phyloP scores from a whole-genome alignment of 2,888 invertebrate species.

The Lasioglossum marginatum region DNA sequence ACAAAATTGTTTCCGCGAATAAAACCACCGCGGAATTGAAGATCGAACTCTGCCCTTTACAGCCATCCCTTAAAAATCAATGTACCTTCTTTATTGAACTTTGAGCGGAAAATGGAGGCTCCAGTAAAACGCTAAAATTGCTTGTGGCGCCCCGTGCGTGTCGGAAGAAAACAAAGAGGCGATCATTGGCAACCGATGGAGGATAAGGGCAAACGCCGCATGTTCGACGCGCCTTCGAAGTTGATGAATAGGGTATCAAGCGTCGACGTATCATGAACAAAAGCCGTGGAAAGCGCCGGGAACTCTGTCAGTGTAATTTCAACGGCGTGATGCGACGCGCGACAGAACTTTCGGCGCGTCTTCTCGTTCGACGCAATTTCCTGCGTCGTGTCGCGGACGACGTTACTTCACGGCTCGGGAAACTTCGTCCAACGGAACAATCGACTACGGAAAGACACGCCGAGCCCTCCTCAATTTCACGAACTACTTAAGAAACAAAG shows the following conservation, averaged over 20 bases:
- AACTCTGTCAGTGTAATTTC: constrained; percentile 26
- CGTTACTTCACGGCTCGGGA: not conserved
- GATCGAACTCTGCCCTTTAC: too few relatives aligned
- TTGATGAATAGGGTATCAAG: constrained; percentile 23
- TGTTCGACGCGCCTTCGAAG: constrained; percentile 12
- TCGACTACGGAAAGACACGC: not conserved
- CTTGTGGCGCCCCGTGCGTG: not conserved
- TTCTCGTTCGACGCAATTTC: constrained; percentile 1
- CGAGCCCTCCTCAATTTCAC: not conserved
- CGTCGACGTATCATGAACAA: constrained; percentile 17
- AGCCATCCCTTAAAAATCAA: too few relatives aligned
- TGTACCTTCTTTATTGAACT: too few relatives aligned
- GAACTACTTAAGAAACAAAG: not conserved
- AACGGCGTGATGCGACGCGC: not conserved
- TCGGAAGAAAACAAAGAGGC: not conserved
- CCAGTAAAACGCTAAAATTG: not conserved
- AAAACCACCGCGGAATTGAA: too few relatives aligned
- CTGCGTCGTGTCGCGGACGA: constrained; percentile 4
- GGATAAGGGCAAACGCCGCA: constrained; percentile 3
- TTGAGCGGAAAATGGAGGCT: too few relatives aligned
- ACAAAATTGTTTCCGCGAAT: too few relatives aligned
- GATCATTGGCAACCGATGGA: not conserved
- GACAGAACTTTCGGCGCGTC: constrained; percentile 26
- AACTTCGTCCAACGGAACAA: constrained; percentile 17
- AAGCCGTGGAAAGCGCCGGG: not conserved